Evolutionary conservation across 2,888 invertebrate genomes (phyloP).

Genomic region (Agriopis leucophaearia): DNA sequence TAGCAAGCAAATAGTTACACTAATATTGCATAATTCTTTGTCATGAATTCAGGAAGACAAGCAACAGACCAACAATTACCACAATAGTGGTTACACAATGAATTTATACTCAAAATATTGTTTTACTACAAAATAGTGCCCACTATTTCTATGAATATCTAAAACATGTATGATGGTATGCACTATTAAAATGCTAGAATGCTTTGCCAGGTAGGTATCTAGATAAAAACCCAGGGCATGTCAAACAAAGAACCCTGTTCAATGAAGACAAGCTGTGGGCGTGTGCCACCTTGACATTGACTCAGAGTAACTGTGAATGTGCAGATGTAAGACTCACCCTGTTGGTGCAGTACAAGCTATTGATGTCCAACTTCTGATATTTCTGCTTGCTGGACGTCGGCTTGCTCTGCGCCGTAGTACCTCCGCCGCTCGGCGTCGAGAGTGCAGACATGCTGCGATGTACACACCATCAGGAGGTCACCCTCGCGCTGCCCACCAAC

Average conservation of each 20-base stretch:
- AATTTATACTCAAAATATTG: not conserved
- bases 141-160: not conserved
- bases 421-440: conserved; percentile 92
- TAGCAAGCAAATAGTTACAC: not conserved
- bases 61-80: conserved; percentile 20
- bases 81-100: conserved; percentile 28
- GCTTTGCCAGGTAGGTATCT: not conserved
- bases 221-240: too few species aligned
- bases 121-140: not conserved
- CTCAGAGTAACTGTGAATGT: conserved; percentile 16
- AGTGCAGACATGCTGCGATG: conserved; percentile 98
- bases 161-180: not conserved
- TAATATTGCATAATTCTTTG: conserved; percentile 18
- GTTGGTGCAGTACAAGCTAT: conserved; percentile 96
- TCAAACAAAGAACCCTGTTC: conserved; percentile 14
- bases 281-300: conserved; percentile 44
- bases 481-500: conserved; percentile 84
- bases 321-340: conserved; percentile 87
- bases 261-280: conserved; percentile 37
- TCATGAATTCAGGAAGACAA: conserved; percentile 25
- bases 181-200: not conserved
- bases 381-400: conserved; percentile 94
- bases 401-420: conserved; percentile 86
- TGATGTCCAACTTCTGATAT: conserved; percentile 98
- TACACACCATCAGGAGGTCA: conserved; percentile 93